phyloP scores from a whole-genome alignment of 1,140 invertebrate species.

The Ceratina calcarata region DNA sequence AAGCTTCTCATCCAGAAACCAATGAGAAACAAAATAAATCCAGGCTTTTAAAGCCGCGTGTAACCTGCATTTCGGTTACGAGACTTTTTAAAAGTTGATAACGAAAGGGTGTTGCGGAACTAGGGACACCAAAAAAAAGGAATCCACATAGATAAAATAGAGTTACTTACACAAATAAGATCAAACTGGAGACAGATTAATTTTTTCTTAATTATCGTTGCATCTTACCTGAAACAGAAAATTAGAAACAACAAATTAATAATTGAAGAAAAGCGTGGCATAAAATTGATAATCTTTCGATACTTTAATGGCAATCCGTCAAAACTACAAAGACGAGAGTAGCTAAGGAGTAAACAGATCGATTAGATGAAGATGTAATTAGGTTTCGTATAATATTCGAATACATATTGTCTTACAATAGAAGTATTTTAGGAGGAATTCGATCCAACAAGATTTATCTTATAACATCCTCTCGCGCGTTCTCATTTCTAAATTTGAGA shows the following conservation, averaged over 20 bases:
- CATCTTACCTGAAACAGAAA: constrained; percentile 36
- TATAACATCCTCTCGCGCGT: no score
- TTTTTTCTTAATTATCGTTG: background rate
- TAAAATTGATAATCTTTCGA: background rate
- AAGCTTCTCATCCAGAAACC: constrained; percentile 32
- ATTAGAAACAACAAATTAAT: background rate
- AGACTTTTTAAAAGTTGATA: constrained; percentile 4
- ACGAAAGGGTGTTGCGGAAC: background rate
- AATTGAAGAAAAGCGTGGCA: no score
- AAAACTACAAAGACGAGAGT: background rate
- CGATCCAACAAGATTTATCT: constrained; percentile 21
- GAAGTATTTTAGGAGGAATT: constrained; percentile 11
- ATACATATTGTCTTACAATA: background rate
- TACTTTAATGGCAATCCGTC: background rate
- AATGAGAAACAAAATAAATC: constrained; percentile 41
- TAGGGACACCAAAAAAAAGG: no score
- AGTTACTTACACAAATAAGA: background rate
- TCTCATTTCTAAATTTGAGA: constrained; percentile 15
- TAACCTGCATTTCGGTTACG: constrained; percentile 6
- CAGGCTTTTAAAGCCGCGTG: background rate
- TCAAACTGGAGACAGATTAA: background rate
- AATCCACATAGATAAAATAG: background rate
- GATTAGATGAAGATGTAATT: constrained; percentile 11
- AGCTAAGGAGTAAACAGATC: background rate
- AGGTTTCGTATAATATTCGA: background rate